Percentiles rank a stretch among this genome's conserved stretches.
These are phyloP conservation scores for Pegoplata infirma DNA, from an alignment of 2,888 invertebrate genomes.

Conservation along the genomic window DNA sequence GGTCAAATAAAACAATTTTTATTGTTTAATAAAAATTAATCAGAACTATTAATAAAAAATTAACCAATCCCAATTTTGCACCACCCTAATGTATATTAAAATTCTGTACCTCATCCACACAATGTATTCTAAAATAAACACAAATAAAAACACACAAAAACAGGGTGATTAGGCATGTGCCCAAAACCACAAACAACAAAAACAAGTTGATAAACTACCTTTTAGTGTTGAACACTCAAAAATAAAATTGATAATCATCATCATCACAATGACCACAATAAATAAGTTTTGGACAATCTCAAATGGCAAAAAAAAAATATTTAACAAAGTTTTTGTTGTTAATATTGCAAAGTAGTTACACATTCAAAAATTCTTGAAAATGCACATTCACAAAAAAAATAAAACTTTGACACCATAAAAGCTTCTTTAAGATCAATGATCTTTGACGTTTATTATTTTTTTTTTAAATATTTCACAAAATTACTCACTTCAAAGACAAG, in stretches of 20 bases:
- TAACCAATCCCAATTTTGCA: too few species aligned
- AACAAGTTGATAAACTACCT: not conserved
- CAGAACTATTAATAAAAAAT: too few species aligned
- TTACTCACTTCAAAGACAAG: not conserved
- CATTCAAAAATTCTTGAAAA: slow-evolving; percentile 9
- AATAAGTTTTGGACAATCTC: not conserved
- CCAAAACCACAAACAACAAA: not conserved
- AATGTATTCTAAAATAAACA: slow-evolving; percentile 37
- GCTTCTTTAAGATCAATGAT: slow-evolving; percentile 40
- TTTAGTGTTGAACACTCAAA: not conserved
- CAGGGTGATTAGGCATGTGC: slow-evolving; percentile 49
- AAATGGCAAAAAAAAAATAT: not conserved
- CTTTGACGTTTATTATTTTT: slow-evolving; percentile 1
- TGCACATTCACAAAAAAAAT: slow-evolving; percentile 4
- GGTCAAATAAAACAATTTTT: too few species aligned
- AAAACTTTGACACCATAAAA: not conserved
- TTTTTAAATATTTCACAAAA: too few species aligned
- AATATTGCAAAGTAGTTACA: not conserved
- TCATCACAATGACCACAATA: not conserved
- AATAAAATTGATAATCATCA: not conserved
- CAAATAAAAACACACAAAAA: not conserved
- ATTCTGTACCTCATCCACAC: too few species aligned
- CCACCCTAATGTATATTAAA: too few species aligned
- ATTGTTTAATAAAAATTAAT: too few species aligned
- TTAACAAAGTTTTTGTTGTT: not conserved